These are phyloP conservation scores for Halcyon smyrnensis DNA, from an alignment of 2,797 vertebrate species.

Conservation along the genomic window DNA sequence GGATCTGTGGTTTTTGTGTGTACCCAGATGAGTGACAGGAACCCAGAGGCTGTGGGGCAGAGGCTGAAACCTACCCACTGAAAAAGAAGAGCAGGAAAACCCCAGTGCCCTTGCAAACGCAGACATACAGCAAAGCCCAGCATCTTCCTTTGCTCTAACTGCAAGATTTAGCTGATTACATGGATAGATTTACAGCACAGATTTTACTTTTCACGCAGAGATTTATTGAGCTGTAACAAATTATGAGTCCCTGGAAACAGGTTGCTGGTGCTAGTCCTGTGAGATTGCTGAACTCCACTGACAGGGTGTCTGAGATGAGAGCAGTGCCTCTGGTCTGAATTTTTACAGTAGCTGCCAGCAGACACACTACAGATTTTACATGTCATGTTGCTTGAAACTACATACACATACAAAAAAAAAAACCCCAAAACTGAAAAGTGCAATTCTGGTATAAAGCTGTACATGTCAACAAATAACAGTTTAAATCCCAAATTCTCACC, in stretches of 20 bases:
- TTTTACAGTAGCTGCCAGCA: slow-evolving; percentile 15
- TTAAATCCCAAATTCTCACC: not conserved
- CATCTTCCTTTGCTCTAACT: not conserved
- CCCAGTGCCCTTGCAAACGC: not conserved
- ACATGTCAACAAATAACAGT: not conserved
- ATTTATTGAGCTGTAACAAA: slow-evolving; percentile 44
- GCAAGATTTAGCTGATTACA: not conserved
- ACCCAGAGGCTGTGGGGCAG: not conserved
- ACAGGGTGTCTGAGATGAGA: not conserved
- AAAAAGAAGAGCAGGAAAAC: not conserved
- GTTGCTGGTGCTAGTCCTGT: not conserved
- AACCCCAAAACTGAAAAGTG: not conserved
- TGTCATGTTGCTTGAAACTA: not conserved
- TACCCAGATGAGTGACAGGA: not conserved
- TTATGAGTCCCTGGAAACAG: not conserved
- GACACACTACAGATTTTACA: slow-evolving; percentile 12
- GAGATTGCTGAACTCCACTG: slow-evolving; percentile 9
- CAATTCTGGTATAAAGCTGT: not conserved
- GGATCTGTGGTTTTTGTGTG: not conserved
- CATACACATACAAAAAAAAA: not conserved
- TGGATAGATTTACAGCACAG: not conserved
- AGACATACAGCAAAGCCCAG: not conserved
- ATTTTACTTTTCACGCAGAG: not conserved
- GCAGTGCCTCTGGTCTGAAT: not conserved
- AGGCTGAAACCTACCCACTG: not conserved